A percentile compares a stretch with the other conserved stretches of the same genome.
Evolutionary conservation across 1,140 invertebrate genomes (phyloP).

Genomic region (Bombus fervidus): DNA sequence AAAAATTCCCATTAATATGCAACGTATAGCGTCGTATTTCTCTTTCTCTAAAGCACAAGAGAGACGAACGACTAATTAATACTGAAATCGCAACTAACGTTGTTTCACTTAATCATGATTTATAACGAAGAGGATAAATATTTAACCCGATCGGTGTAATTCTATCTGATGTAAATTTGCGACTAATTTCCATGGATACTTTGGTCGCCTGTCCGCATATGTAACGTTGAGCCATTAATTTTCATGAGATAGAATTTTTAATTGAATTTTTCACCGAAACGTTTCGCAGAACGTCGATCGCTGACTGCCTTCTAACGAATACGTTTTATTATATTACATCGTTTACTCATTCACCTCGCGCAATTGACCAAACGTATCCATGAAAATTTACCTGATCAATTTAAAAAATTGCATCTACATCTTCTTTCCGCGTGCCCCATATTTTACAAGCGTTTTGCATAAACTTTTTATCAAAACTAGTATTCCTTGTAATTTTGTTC

Average conservation of each 20-base stretch:
- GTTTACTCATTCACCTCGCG: neutral
- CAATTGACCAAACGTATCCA: no score
- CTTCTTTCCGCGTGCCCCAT: neutral
- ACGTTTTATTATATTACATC: neutral
- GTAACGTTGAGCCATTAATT: neutral
- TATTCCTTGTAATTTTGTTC: neutral
- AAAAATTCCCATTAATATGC: conserved; percentile 24
- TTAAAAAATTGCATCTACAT: neutral
- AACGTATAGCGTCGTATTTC: neutral
- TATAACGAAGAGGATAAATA: neutral
- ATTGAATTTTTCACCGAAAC: neutral
- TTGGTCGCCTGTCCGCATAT: neutral
- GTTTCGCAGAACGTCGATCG: conserved; percentile 7
- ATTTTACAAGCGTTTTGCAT: neutral
- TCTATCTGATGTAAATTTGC: neutral
- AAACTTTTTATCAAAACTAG: neutral
- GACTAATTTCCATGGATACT: neutral
- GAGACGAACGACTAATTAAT: neutral
- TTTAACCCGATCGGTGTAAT: neutral
- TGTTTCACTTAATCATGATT: neutral
- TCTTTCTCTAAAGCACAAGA: neutral
- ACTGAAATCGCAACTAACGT: neutral
- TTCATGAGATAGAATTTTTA: conserved; percentile 23
- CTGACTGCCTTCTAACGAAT: no score
- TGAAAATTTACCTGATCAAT: neutral